These are phyloP conservation scores for Yponomeuta sedellus DNA, from an alignment of 2,888 invertebrate genomes.

Conservation along the genomic window DNA sequence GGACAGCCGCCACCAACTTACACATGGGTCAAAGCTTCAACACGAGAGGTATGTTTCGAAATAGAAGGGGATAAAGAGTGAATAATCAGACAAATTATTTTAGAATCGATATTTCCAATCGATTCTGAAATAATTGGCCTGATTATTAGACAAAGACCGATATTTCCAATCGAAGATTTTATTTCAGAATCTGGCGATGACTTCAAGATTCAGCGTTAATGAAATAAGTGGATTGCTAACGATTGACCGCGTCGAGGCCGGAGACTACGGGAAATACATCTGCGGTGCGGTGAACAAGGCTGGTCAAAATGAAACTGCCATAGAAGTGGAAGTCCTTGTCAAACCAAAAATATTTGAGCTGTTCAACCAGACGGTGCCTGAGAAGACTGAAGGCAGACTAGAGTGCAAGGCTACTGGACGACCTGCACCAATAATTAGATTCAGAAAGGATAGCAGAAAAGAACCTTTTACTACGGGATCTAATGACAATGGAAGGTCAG, in stretches of 20 bases:
- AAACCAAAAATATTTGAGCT: constrained; percentile 89
- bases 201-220: constrained; percentile 80
- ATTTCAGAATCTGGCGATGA: constrained; percentile 80
- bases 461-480: constrained; percentile 80
- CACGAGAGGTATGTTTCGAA: constrained; percentile 69
- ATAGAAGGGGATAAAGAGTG: neutral
- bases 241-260: constrained; percentile 84
- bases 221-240: constrained; percentile 82
- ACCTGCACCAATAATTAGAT: constrained; percentile 87
- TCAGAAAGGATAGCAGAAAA: constrained; percentile 83
- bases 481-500: constrained; percentile 76
- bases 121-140: no score
- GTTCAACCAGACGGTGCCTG: constrained; percentile 81
- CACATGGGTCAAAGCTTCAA: constrained; percentile 87
- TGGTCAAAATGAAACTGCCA: constrained; percentile 80
- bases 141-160: no score
- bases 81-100: neutral
- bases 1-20: constrained; percentile 91
- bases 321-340: constrained; percentile 83
- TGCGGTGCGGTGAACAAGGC: constrained; percentile 89
- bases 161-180: neutral
- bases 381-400: constrained; percentile 79
- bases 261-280: constrained; percentile 87
- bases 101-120: neutral
- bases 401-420: constrained; percentile 88